Base-by-base conservation (phyloP, 2,888 invertebrate species). In the Mythimna impura region DNA sequence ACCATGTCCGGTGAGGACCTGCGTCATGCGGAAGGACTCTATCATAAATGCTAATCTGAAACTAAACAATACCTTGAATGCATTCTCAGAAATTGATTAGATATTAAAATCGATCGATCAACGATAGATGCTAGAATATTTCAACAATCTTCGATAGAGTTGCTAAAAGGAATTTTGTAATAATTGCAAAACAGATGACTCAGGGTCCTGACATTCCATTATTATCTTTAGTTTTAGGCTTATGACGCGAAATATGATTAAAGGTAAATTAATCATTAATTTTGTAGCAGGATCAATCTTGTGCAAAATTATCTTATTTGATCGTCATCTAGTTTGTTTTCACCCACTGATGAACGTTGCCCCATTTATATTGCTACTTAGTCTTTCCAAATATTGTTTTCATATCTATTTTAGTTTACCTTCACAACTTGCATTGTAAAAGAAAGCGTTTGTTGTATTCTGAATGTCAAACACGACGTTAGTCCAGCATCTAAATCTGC, bases 21-120 rank as follows among this genome's bases (percentile, higher is more conserved):
- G n/a, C n/a, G n/a, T n/a, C n/a, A n/a, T n/a, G n/a, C n/a, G n/a
- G n/a, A n/a, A n/a, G n/a, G n/a, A 30, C 22, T 64, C 55, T 66
- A 80, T 80, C 64, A 22, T 25, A 4, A 58, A 68, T n/a, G 20
- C 25, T 80, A 67, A 78, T 78, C 81, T 64, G 20, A 22, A 40
- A 62, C 36, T 30, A 71, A 68, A 73, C 30, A 68, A 36, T 5
- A 12, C 14, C 8, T 22, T 20, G 25, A 61, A 60, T 36, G 40
- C 1, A 40, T 82, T 82, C 72, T 36, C 12, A 58, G 61, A 36
- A 82, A 62, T 43, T 25, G 79, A 82, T 79, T 68, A 78, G 70
- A 78, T 78, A 76, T 6, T 36, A 66, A 60, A 43, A 70, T 36
- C 36, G 22, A 65, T 77, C 55, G 0, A 81, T 76, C 81, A 63